phyloP scores from a whole-genome alignment of 1,140 invertebrate genomes.

The Dendrolimus punctatus region DNA sequence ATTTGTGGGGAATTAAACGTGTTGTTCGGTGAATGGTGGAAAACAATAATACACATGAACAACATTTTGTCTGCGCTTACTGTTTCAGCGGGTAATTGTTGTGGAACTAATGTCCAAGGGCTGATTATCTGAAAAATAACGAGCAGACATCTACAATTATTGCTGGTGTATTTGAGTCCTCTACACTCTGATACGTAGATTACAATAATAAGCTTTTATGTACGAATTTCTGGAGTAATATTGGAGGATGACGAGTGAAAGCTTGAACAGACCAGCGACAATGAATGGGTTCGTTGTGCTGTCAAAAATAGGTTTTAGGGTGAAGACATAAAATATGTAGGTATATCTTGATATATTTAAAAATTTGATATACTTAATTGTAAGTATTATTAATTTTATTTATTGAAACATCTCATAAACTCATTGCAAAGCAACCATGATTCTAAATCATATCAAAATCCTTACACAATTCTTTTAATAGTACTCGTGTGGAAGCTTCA shows the following conservation, averaged over 20 bases:
- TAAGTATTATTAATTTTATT: too few relatives aligned
- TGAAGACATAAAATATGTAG: not conserved
- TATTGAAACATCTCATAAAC: slow-evolving; percentile 1
- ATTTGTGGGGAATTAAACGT: slow-evolving; percentile 22
- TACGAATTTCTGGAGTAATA: slow-evolving; percentile 1
- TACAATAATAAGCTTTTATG: not conserved
- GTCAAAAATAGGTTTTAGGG: not conserved
- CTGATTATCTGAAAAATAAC: slow-evolving; percentile 69
- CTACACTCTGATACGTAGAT: slow-evolving; percentile 17
- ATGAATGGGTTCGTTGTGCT: slow-evolving; percentile 6
- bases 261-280: slow-evolving; percentile 38
- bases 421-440: slow-evolving; percentile 30
- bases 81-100: slow-evolving; percentile 66
- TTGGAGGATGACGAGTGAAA: slow-evolving; percentile 24
- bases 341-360: too few relatives aligned
- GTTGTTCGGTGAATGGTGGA: slow-evolving; percentile 54
- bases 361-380: too few relatives aligned
- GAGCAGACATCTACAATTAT: slow-evolving; percentile 63
- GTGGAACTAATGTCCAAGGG: slow-evolving; percentile 68
- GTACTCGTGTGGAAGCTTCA: slow-evolving; percentile 40
- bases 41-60: slow-evolving; percentile 63
- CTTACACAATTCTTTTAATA: slow-evolving; percentile 29
- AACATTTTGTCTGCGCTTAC: slow-evolving; percentile 65
- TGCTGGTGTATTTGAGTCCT: slow-evolving; percentile 40
- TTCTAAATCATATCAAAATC: slow-evolving; percentile 18